Percentiles rank a stretch among this genome's conserved stretches.
Conservation (phyloP, 2,888 invertebrate genomes). For the Tenodera sinensis region DNA sequence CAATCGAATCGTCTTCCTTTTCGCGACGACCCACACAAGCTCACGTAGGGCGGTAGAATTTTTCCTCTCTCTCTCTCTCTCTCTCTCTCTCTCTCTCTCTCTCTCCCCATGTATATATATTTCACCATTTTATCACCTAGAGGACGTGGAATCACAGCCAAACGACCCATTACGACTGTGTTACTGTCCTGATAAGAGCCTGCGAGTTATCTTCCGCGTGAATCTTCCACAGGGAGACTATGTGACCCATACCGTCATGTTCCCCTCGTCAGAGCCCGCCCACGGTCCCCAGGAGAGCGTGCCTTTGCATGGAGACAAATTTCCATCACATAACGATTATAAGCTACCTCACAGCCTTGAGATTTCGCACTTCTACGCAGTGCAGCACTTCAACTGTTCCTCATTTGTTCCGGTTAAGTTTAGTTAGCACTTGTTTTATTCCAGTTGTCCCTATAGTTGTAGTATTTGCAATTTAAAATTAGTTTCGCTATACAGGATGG, state of each 20-base stretch:
- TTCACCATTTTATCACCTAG: slow-evolving; percentile 22
- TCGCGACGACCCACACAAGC: not conserved
- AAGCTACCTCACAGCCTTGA: too few species aligned
- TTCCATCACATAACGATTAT: not conserved
- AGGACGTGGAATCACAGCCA: slow-evolving; percentile 25
- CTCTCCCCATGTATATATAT: not conserved
- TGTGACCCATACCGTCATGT: not conserved
- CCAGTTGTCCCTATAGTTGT: too few species aligned
- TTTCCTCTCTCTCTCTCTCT: too few species aligned
- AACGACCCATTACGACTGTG: slow-evolving; percentile 29
- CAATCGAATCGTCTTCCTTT: not conserved
- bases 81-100: too few species aligned
- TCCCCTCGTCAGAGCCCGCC: not conserved
- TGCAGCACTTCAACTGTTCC: too few species aligned
- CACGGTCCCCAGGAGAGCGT: not conserved
- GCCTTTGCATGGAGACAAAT: not conserved
- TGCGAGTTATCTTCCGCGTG: not conserved
- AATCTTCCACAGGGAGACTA: not conserved
- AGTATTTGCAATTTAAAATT: too few species aligned
- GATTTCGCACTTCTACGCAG: too few species aligned
- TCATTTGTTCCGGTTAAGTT: too few species aligned
- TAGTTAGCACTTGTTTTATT: too few species aligned
- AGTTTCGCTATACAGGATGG: too few species aligned
- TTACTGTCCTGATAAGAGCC: slow-evolving; percentile 19
- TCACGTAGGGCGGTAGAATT: not conserved